Evolutionary conservation across 2,113 vertebrate genomes (phyloP), one percentile per base, ranked within the genome.

Genomic region (Meles meles): DNA sequence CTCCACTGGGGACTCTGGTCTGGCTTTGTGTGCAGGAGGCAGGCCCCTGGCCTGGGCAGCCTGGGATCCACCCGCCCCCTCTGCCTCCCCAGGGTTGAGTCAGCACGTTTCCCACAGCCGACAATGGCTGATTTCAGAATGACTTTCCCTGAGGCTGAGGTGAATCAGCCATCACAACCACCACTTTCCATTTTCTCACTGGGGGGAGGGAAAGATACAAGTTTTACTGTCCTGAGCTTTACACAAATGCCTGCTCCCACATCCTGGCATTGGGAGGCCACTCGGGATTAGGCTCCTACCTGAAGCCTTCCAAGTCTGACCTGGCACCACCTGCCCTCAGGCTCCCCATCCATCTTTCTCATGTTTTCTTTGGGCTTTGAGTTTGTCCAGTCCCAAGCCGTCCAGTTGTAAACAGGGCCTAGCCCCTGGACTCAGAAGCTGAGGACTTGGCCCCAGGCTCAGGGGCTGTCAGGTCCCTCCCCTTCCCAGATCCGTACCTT

Each of bases 401-500:
- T 80, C 27, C 31, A n/a, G 59, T 18, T 94, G 29, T 57, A 63
- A 83, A 87, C 80, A 29, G 49, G 37, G 25, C 31, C 71, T 55
- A 47, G 42, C 44, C 85, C 49, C 42, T 71, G 79, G 67, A 27
- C 25, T 76, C 21, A 61, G 93, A 80, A 84, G 57, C 25, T 37
- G 14, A 74, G 42, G 69, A 34, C 31, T 20, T 47, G 52, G 47
- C 34, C n/a, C 18, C 4, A 65, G 4, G 17, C 82, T 65, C 42
- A 27, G 27, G 72, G 47, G 49, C 39, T 63, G 12, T 2, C n/a
- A 8, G 47, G 49, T 7, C 7, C 34, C 42, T 88, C 57, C 37
- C 80, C 34, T 37, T 61, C 91, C 97, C 47, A 65, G 81, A 27
- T n/a, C 80, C 83, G 95, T 99, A 99, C 99, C 99, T 99, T 99